Evolutionary conservation across 2,113 vertebrate genomes (phyloP), one percentile per base, ranked within the genome.

Genomic region (Thryonomys swinderianus): DNA sequence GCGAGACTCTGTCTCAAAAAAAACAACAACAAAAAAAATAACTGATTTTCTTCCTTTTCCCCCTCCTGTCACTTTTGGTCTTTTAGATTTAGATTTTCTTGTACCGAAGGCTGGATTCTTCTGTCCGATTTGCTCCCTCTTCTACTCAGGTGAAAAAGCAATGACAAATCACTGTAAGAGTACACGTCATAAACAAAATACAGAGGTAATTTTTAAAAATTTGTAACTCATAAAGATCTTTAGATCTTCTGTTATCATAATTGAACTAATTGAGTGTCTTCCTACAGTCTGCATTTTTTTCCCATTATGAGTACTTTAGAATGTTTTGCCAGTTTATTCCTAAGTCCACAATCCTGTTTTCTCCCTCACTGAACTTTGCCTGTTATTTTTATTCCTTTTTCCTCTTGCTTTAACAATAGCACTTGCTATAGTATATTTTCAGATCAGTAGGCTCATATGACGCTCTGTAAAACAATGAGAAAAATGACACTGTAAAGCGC

Each of bases 41-140:
- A 48, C 53, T 88, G 64, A 90, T 76, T 96, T 93, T 91, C 4
- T 18, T 83, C 40, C 7, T 76, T 57, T 84, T 34, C 69, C 21
- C 92, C 85, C 6, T 23, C n/a, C 20, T 48, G 25, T 30, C 8
- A 95, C n/a, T 61, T 81, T 42, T 23, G 86, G 3, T 95, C 59
- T 74, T 25, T 16, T 94, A 99, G 99, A 96, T 90, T 95, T 99
- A 93, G 98, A 99, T n/a, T 99, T 98, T 95, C 98, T 99, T 6
- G 92, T 99, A 0, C 98, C 99, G 0, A 99, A 98, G 90, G 98
- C 98, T 11, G 98, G 99, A 53, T 99, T 98, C 80, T 99, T 99
- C 97, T 99, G 99, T 88, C 98, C 98, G 96, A 98, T 99, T 92
- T 99, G 98, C 96, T 99, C 98, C 5, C 98, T 98, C 6, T 99